phyloP scores from a whole-genome alignment of 2,113 vertebrate genomes.

The Cebidichthys violaceus region DNA sequence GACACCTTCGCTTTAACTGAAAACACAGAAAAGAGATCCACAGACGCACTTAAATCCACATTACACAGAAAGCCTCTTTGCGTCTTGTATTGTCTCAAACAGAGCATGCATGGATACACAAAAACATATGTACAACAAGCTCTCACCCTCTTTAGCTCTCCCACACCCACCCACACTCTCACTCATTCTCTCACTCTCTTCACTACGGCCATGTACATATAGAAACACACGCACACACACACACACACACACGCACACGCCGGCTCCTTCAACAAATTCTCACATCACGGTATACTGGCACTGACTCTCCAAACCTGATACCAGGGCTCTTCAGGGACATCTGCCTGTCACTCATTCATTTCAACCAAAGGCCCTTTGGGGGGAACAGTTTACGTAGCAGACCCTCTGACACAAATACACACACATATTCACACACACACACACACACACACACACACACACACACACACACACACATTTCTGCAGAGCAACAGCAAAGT shows the following conservation, averaged over 20 bases:
- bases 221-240: constrained; percentile 1
- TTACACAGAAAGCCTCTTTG: constrained; percentile 72
- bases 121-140: constrained; percentile 59
- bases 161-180: constrained; percentile 1
- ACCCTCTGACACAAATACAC: constrained; percentile 20
- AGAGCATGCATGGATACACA: constrained; percentile 45
- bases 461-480: constrained; percentile 2
- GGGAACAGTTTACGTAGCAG: constrained; percentile 35
- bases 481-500: constrained; percentile 34
- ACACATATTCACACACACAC: not conserved
- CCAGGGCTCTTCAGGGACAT: constrained; percentile 65
- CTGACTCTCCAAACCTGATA: constrained; percentile 72
- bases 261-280: constrained; percentile 58
- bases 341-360: constrained; percentile 71
- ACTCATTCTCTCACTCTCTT: constrained; percentile 21
- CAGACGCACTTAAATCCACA: constrained; percentile 54
- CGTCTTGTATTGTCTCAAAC: constrained; percentile 33
- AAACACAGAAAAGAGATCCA: constrained; percentile 29
- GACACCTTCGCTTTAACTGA: constrained; percentile 31
- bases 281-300: constrained; percentile 41
- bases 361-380: constrained; percentile 42
- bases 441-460: constrained; percentile 5
- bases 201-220: not conserved
- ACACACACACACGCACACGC: constrained; percentile 7
- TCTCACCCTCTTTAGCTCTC: not conserved